phyloP scores from a whole-genome alignment of 2,113 vertebrate species.

The Chloropsis cyanopogon region DNA sequence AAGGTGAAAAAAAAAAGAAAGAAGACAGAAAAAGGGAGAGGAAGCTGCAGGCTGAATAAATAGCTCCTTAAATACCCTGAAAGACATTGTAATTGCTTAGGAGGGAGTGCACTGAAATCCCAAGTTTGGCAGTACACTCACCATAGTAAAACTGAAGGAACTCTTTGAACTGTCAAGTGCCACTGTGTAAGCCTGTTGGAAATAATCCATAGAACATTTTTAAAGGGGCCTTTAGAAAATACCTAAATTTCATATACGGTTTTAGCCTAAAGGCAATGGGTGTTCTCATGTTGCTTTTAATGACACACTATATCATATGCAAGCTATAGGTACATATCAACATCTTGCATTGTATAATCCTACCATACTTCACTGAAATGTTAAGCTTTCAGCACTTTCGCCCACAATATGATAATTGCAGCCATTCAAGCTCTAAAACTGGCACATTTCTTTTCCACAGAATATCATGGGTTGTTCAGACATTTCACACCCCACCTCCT shows the following conservation, averaged over 20 bases:
- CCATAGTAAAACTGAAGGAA: not conserved
- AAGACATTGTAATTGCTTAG: not conserved
- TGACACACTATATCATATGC: not conserved
- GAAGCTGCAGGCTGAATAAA: not conserved
- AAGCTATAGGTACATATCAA: slow-evolving; percentile 36
- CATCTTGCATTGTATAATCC: slow-evolving; percentile 56
- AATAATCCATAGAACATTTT: not conserved
- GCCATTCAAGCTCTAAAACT: slow-evolving; percentile 42
- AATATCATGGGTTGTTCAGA: slow-evolving; percentile 56
- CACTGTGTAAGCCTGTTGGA: not conserved
- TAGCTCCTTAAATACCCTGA: not conserved
- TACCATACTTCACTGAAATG: slow-evolving; percentile 45
- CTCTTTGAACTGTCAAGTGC: not conserved
- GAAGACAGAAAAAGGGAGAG: not conserved
- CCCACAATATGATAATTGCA: slow-evolving; percentile 62
- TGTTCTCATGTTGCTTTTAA: slow-evolving; percentile 32
- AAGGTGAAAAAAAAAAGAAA: not conserved
- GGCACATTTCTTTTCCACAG: slow-evolving; percentile 33
- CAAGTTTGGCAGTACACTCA: not conserved
- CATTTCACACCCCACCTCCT: slow-evolving; percentile 39
- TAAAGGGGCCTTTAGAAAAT: not conserved
- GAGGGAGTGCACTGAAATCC: not conserved
- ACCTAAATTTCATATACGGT: not conserved
- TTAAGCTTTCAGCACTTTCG: slow-evolving; percentile 65
- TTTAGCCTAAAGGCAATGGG: not conserved